These are phyloP conservation scores for rat (Rattus norvegicus) DNA, from an alignment of 2,113 vertebrate genomes.

Conservation along the genomic window GRCr8 NC_086033.1:47577501-47578000, in stretches of 20 bases:
- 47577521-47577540: neutral
- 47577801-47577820: no score
- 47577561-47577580: neutral
- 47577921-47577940: neutral
- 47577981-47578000: neutral
- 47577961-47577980: rapidly evolving
- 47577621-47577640: no score
- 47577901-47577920: neutral
- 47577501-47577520: neutral
- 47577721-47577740: no score
- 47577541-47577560: neutral
- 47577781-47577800: no score
- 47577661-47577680: no score
- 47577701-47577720: no score
- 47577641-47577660: no score
- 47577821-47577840: neutral
- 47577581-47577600: neutral
- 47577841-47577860: neutral
- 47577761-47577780: no score
- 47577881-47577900: neutral
- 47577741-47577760: no score
- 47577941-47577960: neutral
- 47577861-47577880: neutral
- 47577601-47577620: neutral
- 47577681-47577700: no score